Conservation (phyloP, 2,113 vertebrate genomes). For the Pelusios castaneus region DNA sequence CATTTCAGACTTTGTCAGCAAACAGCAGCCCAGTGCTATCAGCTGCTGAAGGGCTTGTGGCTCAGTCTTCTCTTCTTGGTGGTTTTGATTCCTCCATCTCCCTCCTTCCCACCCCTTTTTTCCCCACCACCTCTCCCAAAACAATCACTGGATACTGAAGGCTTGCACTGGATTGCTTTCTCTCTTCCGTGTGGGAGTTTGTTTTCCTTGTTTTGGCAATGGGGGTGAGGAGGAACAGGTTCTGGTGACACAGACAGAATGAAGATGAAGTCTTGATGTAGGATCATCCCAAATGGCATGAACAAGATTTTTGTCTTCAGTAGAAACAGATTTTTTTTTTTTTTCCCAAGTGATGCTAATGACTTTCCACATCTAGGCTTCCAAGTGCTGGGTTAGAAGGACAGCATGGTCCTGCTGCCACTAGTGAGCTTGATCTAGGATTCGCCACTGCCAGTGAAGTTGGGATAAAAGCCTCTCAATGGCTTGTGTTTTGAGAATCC, state of each 20-base stretch:
- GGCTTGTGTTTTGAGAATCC: constrained; percentile 36
- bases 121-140: constrained; percentile 12
- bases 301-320: constrained; percentile 54
- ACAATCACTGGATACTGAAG: constrained; percentile 50
- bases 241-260: not conserved
- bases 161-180: constrained; percentile 57
- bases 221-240: not conserved
- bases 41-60: constrained; percentile 86
- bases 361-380: constrained; percentile 44
- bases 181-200: constrained; percentile 1
- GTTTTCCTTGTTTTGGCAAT: not conserved
- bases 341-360: not conserved
- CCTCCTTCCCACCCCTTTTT: not conserved
- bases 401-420: constrained; percentile 24
- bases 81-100: constrained; percentile 48
- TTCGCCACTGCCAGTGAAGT: constrained; percentile 9
- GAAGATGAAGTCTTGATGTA: constrained; percentile 35
- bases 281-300: constrained; percentile 47
- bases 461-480: not conserved
- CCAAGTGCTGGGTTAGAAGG: not conserved
- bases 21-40: constrained; percentile 94
- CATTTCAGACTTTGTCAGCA: constrained; percentile 95
- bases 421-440: constrained; percentile 26
- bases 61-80: constrained; percentile 28
- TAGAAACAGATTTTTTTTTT: constrained; percentile 40